These are phyloP conservation scores for Hipposideros armiger DNA, from an alignment of 2,113 vertebrate species.

Conservation along the genomic window DNA sequence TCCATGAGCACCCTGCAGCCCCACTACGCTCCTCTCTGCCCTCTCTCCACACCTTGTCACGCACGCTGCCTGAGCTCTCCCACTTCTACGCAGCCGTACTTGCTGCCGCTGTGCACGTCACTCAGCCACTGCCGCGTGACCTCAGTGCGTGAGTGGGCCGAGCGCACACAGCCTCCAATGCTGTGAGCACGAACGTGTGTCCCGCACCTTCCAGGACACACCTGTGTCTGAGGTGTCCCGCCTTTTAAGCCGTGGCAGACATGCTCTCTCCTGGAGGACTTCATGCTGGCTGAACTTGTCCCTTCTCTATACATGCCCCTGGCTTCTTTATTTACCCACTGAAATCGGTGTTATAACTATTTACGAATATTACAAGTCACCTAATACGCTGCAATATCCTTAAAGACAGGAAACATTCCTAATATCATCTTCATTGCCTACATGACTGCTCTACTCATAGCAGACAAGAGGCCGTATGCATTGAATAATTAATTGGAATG, in stretches of 20 bases:
- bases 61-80: not conserved
- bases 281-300: accelerated
- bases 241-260: accelerated
- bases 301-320: accelerated
- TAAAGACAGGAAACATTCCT: not conserved
- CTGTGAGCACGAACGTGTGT: not conserved
- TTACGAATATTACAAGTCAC: not conserved
- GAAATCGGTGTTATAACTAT: no score
- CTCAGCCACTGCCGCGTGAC: not conserved
- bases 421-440: not conserved
- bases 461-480: accelerated
- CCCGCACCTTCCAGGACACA: not conserved
- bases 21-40: accelerated
- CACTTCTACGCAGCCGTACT: no score
- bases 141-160: accelerated
- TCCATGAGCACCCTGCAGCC: accelerated
- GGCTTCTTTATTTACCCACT: no score
- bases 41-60: accelerated
- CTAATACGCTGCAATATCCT: not conserved
- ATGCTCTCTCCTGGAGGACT: not conserved
- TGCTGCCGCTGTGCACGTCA: not conserved
- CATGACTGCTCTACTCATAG: not conserved
- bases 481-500: not conserved
- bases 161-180: not conserved
- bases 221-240: accelerated